Evolutionary conservation across 2,113 vertebrate genomes (phyloP), one percentile per base, ranked within the genome.

Genomic region (Excalfactoria chinensis): DNA sequence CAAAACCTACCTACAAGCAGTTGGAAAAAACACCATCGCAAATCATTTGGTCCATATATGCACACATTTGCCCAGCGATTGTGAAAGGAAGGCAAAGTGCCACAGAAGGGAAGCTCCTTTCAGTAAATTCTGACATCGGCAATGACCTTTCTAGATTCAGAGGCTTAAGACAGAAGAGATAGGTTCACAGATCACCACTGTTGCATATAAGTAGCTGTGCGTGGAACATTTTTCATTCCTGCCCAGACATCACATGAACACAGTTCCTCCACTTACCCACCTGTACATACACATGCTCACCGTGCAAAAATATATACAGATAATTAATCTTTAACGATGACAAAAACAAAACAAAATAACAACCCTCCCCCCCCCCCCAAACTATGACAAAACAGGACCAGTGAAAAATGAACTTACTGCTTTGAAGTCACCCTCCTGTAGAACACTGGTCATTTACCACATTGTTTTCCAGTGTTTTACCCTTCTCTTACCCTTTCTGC

Each of bases 271-370:
- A 88, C 32, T 51, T 58, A 86, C 4, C 69, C 78, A 90, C 17
- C 21, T 79, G 76, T 0, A 1, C 55, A 83, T 6, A 71, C 10
- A 12, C 55, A 89, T 34, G 58, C 8, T 48, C 72, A 44, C 0
- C 68, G 19, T 32, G 23, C 37, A 80, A 88, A 25, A 95, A 93
- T 86, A 92, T 74, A 87, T 92, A 89, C 2, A 70, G 48, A 17
- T 84, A 78, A 85, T 81, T 90, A 80, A 93, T 72, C 40, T 87
- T 35, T 78, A 78, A 10, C 11, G 3, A 55, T 35, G 28, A 77
- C 4, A 22, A 51, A 67, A 76, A 40, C 37, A 32, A 41, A 43
- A 46, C 13, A 15, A 74, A 21, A 16, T 10, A 69, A 70, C n/a
- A 89, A 85, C 7, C 21, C n/a, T n/a, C n/a, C n/a, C n/a, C n/a